Base-by-base conservation (phyloP, 2,888 invertebrate genomes). In the Ypsolopha scabrella region DNA sequence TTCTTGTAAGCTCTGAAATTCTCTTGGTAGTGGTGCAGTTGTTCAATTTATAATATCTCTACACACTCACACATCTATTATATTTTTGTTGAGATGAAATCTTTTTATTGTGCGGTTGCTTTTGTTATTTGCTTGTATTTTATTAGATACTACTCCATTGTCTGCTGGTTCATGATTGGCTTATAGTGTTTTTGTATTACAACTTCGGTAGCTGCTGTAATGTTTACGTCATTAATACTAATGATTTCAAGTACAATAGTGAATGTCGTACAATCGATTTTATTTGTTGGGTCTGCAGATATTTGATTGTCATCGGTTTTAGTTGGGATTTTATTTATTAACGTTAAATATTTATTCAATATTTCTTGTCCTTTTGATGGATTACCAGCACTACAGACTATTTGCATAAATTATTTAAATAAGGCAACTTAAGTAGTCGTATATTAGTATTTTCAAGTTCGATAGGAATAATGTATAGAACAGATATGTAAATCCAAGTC, bases 201-300 rank as follows among this genome's bases (percentile, higher is more conserved):
- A 77, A 69, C 75, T 75, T 74, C 72, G 71, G 65, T 66, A 35
- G 52, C 51, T 48, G 44, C 46, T 65, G 76, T 80, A 71, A 75
- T 73, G 78, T 83, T 82, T 79, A 72, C 85, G 83, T 86, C 86
- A 86, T 86, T 82, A 76, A 75, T 76, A 79, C 79, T 86, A 86
- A 86, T 85, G 85, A 85, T 81, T 81, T 78, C 75, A 75, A 78
- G 70, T 72, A 85, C 82, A 82, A 83, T 82, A 71, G 72, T 73
- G 67, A 85, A 83, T 85, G 85, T 85, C 79, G 72, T 73, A 65
- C 65, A 66, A 70, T 43, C 35, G 11, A 37, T 49, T 69, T 69
- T 70, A 70, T 70, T 63, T 62, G 58, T 62, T 56, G 50, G 60
- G 9, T 61, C 52, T 50, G 54, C 55, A 55, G 64, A 68, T 75